These are phyloP conservation scores for Saccostrea echinata DNA, from an alignment of 1,140 invertebrate genomes.

Conservation along the genomic window DNA sequence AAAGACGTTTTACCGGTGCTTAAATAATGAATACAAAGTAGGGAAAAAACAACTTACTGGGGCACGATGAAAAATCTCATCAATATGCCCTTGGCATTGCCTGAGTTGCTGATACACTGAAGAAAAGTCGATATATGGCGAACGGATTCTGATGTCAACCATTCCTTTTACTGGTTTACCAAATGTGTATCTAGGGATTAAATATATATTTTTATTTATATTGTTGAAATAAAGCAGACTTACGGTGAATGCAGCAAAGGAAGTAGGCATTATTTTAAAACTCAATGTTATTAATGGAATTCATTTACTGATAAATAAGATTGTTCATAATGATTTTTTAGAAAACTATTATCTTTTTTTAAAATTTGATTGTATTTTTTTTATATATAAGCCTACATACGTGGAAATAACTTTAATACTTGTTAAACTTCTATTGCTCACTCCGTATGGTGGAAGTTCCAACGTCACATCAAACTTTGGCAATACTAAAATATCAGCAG, in stretches of 20 bases:
- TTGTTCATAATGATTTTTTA: no score
- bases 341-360: neutral
- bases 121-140: neutral
- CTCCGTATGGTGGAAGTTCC: conserved; percentile 59
- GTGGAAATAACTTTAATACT: conserved; percentile 59
- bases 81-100: neutral
- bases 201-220: neutral
- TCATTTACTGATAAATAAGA: no score
- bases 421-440: conserved; percentile 52
- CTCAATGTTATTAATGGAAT: no score
- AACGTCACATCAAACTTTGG: conserved; percentile 68
- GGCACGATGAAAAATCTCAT: neutral
- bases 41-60: no score
- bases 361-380: no score
- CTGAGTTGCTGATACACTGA: conserved; percentile 9
- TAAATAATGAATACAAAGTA: no score
- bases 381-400: conserved; percentile 50
- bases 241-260: no score
- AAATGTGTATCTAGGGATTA: conserved; percentile 59
- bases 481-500: conserved; percentile 54
- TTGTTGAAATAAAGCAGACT: neutral
- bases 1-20: no score
- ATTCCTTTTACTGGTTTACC: conserved; percentile 63
- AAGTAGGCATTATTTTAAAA: no score
- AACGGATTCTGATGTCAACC: conserved; percentile 46